These are phyloP conservation scores for Pseudococcus longispinus DNA, from an alignment of 2,888 invertebrate genomes.

Conservation along the genomic window DNA sequence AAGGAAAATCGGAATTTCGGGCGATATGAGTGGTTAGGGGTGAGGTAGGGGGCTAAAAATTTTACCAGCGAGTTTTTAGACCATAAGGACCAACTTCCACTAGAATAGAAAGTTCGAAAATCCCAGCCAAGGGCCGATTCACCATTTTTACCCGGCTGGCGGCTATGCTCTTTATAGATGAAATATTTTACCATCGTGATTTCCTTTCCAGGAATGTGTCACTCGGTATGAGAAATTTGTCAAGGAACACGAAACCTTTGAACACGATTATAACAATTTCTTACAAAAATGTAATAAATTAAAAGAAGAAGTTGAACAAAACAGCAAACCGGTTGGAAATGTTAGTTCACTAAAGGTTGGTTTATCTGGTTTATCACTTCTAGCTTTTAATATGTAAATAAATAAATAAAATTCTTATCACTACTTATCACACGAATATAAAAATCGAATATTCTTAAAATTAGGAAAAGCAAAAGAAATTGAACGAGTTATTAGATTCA, in stretches of 20 bases:
- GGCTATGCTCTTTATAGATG: too few relatives aligned
- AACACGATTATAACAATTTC: slow-evolving; percentile 73
- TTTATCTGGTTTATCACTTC: slow-evolving; percentile 21
- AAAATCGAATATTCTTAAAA: slow-evolving; percentile 12
- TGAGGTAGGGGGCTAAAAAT: too few relatives aligned
- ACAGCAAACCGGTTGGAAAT: slow-evolving; percentile 86
- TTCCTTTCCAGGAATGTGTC: slow-evolving; percentile 72
- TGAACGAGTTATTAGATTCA: slow-evolving; percentile 79
- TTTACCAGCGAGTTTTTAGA: too few relatives aligned
- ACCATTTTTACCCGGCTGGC: too few relatives aligned
- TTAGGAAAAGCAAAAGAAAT: slow-evolving; percentile 79
- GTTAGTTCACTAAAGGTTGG: slow-evolving; percentile 71
- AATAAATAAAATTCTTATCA: background rate
- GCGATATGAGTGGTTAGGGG: too few relatives aligned
- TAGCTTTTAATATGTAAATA: background rate
- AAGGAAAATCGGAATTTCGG: too few relatives aligned
- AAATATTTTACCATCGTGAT: background rate
- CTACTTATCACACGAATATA: background rate
- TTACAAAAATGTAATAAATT: slow-evolving; percentile 77
- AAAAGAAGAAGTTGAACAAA: slow-evolving; percentile 75
- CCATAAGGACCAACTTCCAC: too few relatives aligned
- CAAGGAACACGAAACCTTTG: slow-evolving; percentile 79
- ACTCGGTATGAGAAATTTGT: slow-evolving; percentile 83
- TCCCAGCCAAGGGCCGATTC: too few relatives aligned
- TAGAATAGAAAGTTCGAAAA: too few relatives aligned